phyloP scores from a whole-genome alignment of 2,888 invertebrate genomes.

The Orthosia incerta region DNA sequence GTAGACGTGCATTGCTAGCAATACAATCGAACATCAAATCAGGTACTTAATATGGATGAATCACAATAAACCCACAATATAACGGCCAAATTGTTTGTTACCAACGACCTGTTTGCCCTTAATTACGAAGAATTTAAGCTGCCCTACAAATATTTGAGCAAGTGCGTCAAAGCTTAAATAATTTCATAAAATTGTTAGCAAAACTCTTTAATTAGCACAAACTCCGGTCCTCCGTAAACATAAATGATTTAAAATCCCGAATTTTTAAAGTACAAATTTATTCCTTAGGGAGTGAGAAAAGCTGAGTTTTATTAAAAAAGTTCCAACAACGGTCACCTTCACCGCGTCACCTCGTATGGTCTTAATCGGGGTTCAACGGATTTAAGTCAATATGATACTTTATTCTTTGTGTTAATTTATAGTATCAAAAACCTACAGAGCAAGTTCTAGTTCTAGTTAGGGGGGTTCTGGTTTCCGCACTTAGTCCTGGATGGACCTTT shows the following conservation, averaged over 20 bases:
- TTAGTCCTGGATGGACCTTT: too few species aligned
- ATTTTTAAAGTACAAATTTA: constrained; percentile 83
- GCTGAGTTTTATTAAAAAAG: constrained; percentile 88
- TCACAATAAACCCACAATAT: neutral
- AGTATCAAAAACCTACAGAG: neutral
- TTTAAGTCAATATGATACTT: constrained; percentile 27
- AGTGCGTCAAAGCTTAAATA: constrained; percentile 36
- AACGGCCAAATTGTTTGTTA: neutral
- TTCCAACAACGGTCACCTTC: constrained; percentile 69
- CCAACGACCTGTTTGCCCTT: constrained; percentile 6
- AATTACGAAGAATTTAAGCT: constrained; percentile 36
- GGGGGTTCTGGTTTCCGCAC: too few species aligned
- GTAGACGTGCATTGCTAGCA: too few species aligned
- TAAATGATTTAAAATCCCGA: constrained; percentile 79
- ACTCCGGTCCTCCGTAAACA: constrained; percentile 69
- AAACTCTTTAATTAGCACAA: constrained; percentile 71
- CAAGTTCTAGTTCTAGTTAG: too few species aligned
- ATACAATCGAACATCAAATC: neutral
- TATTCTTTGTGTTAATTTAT: constrained; percentile 25
- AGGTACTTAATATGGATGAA: neutral
- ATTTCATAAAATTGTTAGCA: constrained; percentile 54
- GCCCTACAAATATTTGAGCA: constrained; percentile 38
- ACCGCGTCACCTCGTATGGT: constrained; percentile 60
- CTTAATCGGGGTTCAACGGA: constrained; percentile 43
- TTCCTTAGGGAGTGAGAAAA: constrained; percentile 73